Evolutionary conservation across 2,113 vertebrate species (phyloP).

Genomic region (Atherinomorus stipes): DNA sequence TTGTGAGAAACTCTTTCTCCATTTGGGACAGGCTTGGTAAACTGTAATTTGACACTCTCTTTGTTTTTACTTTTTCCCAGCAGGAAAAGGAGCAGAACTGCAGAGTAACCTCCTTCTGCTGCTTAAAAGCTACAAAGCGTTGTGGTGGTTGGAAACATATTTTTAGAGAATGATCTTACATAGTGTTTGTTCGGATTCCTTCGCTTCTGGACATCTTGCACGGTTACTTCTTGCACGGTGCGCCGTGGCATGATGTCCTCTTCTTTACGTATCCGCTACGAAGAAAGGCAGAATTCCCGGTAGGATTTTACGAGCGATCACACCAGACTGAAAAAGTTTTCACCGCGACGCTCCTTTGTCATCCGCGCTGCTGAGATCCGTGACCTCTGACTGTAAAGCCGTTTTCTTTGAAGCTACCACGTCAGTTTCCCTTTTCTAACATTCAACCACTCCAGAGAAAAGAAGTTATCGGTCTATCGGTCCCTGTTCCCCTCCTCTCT

Average conservation of each 20-base stretch:
- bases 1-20: neutral
- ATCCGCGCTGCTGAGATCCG: conserved; percentile 53
- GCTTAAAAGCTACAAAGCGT: neutral
- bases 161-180: conserved; percentile 68
- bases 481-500: conserved; percentile 9
- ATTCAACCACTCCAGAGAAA: conserved; percentile 30
- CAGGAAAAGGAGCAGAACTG: conserved; percentile 23
- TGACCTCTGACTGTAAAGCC: conserved; percentile 2
- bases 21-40: conserved; percentile 1
- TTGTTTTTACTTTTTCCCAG: conserved; percentile 73
- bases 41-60: conserved; percentile 79
- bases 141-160: neutral
- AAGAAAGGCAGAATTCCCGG: conserved; percentile 24
- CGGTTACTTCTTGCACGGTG: conserved; percentile 83
- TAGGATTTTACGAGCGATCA: conserved; percentile 37
- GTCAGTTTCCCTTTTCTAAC: conserved; percentile 53
- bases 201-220: conserved; percentile 86
- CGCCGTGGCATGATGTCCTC: conserved; percentile 81
- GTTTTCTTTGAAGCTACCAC: conserved; percentile 17
- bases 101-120: conserved; percentile 1
- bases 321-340: conserved; percentile 67
- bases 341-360: conserved; percentile 52
- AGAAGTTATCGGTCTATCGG: conserved; percentile 33
- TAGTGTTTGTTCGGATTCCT: conserved; percentile 86
- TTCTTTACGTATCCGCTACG: conserved; percentile 24